These are phyloP conservation scores for Cataglyphis cursor DNA, from an alignment of 2,888 invertebrate species.

Conservation along the genomic window DNA sequence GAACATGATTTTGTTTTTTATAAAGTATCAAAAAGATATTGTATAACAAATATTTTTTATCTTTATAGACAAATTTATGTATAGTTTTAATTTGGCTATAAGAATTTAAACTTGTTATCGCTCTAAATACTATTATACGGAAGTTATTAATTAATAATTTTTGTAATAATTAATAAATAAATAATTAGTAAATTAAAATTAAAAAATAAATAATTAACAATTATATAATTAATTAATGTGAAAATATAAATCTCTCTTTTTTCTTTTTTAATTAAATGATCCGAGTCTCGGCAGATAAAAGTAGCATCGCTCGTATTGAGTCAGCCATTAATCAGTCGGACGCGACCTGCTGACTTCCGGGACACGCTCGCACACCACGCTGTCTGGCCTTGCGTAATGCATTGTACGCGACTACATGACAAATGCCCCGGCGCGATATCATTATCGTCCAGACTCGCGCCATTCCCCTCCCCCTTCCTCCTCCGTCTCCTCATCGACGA, in stretches of 20 bases:
- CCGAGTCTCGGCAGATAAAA: background rate
- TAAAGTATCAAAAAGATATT: background rate
- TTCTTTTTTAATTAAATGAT: background rate
- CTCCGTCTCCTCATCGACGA: background rate
- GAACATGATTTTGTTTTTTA: background rate
- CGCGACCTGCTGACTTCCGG: constrained; percentile 41
- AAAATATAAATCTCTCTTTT: background rate
- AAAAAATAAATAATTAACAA: no score
- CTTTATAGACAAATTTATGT: background rate
- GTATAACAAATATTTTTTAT: background rate
- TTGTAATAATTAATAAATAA: no score
- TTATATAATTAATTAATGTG: background rate
- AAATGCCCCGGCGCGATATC: constrained; percentile 52
- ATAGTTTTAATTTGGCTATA: background rate
- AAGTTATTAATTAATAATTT: background rate
- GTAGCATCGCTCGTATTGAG: background rate
- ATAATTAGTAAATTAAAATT: no score
- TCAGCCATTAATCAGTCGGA: constrained; percentile 28
- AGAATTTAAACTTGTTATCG: background rate
- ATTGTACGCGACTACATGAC: constrained; percentile 33
- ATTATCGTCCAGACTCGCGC: constrained; percentile 59
- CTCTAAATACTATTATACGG: background rate
- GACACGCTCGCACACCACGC: background rate
- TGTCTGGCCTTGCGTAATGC: constrained; percentile 29
- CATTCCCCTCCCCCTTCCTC: constrained; percentile 23